Evolutionary conservation across 1,140 invertebrate genomes (phyloP), one percentile per base, ranked within the genome.

Genomic region (Ooceraea biroi): DNA sequence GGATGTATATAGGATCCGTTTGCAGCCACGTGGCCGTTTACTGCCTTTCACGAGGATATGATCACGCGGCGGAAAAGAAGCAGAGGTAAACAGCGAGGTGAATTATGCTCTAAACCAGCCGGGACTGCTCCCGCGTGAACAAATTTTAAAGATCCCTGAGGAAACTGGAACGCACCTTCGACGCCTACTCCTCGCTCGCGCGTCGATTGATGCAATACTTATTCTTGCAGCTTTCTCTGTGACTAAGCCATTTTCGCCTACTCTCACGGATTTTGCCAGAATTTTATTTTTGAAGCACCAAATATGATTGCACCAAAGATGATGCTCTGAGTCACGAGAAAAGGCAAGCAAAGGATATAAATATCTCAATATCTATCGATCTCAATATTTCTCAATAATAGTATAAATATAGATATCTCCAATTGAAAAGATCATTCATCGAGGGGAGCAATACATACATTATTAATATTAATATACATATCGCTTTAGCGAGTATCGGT

Each of bases 151-250:
- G 25, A 71, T 80, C 69, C 22, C 25, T 19, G 30, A 3, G 12
- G 57, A 71, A 80, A 71, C n/a, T 17, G 25, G n/a, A 48, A 27
- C 58, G 8, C 50, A 80, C 4, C 8, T 46, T 69, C 2, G 36
- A 57, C 50, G 30, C 76, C 50, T 27, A 78, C 65, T 71, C 17
- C 14, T 58, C 8, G 36, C 25, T 58, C 36, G n/a, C 50, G 12
- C 3, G 10, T 25, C 46, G 63, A 80, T 80, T 71, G 65, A 80
- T 80, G 76, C n/a, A 80, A 71, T 44, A 57, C 12, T 80, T 80
- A 80, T 80, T 80, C 50, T 80, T 57, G 50, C 36, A 22, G 69
- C 22, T 71, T 80, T 78, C 17, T 22, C 36, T 57, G 36, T 44
- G 73, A 78, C 25, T 44, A 55, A 68, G 22, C n/a, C n/a, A n/a